These are phyloP conservation scores for Urocyon cinereoargenteus DNA, from an alignment of 2,797 vertebrate species.

Conservation along the genomic window DNA sequence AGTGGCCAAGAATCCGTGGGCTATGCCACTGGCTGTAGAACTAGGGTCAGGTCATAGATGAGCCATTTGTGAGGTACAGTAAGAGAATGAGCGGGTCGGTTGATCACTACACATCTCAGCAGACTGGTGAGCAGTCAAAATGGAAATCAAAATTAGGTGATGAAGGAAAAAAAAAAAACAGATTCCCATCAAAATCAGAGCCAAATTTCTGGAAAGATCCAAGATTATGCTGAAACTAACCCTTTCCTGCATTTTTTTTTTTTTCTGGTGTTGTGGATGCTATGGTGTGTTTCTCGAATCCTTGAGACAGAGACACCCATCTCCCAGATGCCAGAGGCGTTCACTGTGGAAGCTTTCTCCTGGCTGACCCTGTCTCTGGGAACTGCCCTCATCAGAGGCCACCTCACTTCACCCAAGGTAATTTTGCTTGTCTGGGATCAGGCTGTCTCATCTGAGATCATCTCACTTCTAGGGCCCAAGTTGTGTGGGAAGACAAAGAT, in stretches of 20 bases:
- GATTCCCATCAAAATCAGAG: neutral
- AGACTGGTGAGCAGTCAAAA: neutral
- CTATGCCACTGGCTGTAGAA: neutral
- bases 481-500: neutral
- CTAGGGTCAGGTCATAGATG: neutral
- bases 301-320: neutral
- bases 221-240: too few species aligned
- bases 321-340: neutral
- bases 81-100: neutral
- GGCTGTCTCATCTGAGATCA: neutral
- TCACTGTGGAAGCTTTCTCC: neutral
- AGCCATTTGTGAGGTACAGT: neutral
- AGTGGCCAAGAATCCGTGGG: neutral
- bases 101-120: neutral
- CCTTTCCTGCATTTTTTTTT: too few species aligned
- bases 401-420: neutral
- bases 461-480: neutral
- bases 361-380: neutral
- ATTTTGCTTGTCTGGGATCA: neutral
- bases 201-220: neutral
- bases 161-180: neutral
- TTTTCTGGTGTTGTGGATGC: too few species aligned
- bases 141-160: neutral
- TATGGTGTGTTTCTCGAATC: rapidly evolving
- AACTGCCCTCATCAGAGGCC: neutral